A percentile compares a stretch with the other conserved stretches of the same genome.
phyloP scores from a whole-genome alignment of 2,113 vertebrate genomes.

The Geothlypis trichas region DNA sequence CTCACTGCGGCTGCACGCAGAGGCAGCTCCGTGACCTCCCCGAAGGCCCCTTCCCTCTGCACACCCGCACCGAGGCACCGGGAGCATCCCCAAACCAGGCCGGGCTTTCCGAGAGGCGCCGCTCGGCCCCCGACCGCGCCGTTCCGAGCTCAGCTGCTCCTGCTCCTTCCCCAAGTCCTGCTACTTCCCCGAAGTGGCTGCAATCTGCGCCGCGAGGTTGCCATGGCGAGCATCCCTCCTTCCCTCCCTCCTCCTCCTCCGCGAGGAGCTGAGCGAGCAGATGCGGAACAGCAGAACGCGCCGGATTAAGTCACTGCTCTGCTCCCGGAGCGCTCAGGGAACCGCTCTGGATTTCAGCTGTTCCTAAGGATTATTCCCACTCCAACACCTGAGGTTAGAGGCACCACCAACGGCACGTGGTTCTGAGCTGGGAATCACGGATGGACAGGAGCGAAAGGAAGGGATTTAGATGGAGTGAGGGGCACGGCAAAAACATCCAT shows the following conservation, averaged over 20 bases:
- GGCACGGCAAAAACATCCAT: neutral
- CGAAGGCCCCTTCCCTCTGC: neutral
- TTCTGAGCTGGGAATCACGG: neutral
- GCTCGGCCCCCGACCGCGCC: rapidly evolving
- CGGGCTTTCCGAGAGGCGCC: rapidly evolving
- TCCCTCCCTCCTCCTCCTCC: conserved; percentile 14
- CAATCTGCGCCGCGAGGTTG: conserved; percentile 61
- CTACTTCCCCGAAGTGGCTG: conserved; percentile 66
- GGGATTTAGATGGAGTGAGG: neutral
- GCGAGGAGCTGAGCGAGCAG: conserved; percentile 47
- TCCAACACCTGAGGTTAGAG: neutral
- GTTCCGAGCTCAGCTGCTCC: neutral
- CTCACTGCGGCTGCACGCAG: neutral
- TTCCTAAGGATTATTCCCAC: neutral
- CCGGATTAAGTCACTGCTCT: conserved; percentile 32
- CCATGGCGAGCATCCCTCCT: conserved; percentile 70
- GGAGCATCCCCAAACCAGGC: neutral
- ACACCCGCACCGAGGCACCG: neutral
- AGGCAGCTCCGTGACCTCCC: neutral
- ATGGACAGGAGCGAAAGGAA: neutral
- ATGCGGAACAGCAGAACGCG: conserved; percentile 50
- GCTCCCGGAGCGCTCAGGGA: neutral
- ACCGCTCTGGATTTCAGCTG: neutral
- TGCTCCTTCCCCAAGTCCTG: conserved; percentile 50
- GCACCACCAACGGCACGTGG: neutral